These are phyloP conservation scores for Drosophila cognata DNA, from an alignment of 2,888 invertebrate genomes.

Conservation along the genomic window DNA sequence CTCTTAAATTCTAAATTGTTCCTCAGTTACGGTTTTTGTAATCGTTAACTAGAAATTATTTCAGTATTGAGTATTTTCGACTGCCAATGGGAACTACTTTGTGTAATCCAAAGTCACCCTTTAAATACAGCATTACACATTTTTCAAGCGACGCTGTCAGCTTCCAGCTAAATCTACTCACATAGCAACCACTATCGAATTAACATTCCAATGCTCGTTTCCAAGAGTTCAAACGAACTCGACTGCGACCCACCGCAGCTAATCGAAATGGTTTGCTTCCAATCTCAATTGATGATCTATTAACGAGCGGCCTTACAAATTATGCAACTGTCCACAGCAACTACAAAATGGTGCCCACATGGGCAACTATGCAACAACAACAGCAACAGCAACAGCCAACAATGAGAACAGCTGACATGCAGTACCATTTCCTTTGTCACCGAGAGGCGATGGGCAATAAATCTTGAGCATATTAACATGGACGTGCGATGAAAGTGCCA, in stretches of 20 bases:
- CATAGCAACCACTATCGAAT: constrained; percentile 18
- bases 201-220: constrained; percentile 44
- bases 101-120: not conserved
- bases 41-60: not conserved
- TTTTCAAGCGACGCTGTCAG: too few relatives aligned
- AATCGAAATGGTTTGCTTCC: constrained; percentile 47
- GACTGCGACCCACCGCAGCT: constrained; percentile 57
- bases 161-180: not conserved
- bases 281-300: constrained; percentile 76
- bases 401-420: constrained; percentile 51
- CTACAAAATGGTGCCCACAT: constrained; percentile 73
- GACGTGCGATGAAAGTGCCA: constrained; percentile 79
- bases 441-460: constrained; percentile 56
- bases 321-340: constrained; percentile 66
- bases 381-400: constrained; percentile 25
- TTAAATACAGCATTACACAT: not conserved
- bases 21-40: not conserved
- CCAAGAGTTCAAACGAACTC: constrained; percentile 43
- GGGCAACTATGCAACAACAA: constrained; percentile 14
- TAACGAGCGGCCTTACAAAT: constrained; percentile 74
- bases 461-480: constrained; percentile 79
- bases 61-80: not conserved
- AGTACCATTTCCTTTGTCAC: constrained; percentile 80
- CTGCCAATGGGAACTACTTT: not conserved
- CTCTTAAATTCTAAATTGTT: too few relatives aligned